Evolutionary conservation across 1,140 invertebrate genomes (phyloP), one percentile per base, ranked within the genome.

Genomic region (Drosophila mojavensis): DNA sequence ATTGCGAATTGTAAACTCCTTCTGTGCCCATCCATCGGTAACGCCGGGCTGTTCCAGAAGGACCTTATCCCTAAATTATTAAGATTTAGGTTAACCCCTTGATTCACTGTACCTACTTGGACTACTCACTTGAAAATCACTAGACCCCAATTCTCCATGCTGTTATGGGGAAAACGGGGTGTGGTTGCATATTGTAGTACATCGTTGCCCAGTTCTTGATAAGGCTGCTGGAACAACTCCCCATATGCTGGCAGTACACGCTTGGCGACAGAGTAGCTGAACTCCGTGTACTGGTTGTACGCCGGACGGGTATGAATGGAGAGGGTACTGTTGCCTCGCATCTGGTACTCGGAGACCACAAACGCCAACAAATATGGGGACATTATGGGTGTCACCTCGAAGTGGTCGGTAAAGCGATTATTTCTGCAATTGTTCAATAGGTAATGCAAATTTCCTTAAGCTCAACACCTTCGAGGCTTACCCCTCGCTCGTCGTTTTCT

Each of bases 141-240:
- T 7, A 97, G 90, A 9, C 96, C 96, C 96, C 96, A 97, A 92
- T 97, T 96, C 90, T 97, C 96, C 96, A 97, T 97, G 30, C 96
- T 96, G 13, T 96, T 96, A 53, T 94, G 94, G 10, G 94, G 93
- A 79, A 97, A 97, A 81, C 96, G 95, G 2, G 96, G 96, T 3
- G 97, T 94, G 1, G 96, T 96, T 7, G 95, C 94, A 77, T 96
- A 94, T 90, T 95, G 95, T 81, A 94, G 82, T 70, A 95, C 94
- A 0, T 86, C 77, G 45, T 93, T 92, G 79, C 43, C 81, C 43
- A 84, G 53, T 5, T 66, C 28, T 24, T 73, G 83, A 51, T 93
- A 94, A 0, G 67, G 39, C 9, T 93, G 86, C n/a, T 93, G 76
- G 4, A 91, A 93, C 53, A 93, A 93, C 2, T 91, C 72, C 60